Percentiles rank a stretch among this genome's conserved stretches.
Evolutionary conservation across 2,888 invertebrate genomes (phyloP).

Genomic region (Amiota mariae): DNA sequence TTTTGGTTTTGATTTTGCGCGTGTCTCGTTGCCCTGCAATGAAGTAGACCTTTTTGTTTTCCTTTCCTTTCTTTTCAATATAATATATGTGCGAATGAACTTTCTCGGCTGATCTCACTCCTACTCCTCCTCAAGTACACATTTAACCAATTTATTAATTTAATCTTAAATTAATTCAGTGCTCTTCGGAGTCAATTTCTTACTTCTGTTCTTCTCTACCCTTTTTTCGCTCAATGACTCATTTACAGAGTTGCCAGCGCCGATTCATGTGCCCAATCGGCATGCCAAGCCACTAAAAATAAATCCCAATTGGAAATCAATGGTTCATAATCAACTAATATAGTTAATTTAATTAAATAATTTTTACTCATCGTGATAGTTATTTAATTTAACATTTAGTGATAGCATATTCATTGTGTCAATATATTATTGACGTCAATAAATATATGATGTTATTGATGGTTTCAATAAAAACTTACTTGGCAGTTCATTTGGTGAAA

Average conservation of each 20-base stretch:
- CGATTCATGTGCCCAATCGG: background rate
- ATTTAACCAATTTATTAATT: background rate
- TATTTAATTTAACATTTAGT: too few species aligned
- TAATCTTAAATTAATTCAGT: background rate
- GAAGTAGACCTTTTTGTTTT: background rate
- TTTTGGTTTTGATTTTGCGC: slow-evolving; percentile 7
- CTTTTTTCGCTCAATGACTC: slow-evolving; percentile 6
- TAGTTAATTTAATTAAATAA: too few species aligned
- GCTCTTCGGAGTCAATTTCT: slow-evolving; percentile 1
- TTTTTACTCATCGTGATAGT: too few species aligned
- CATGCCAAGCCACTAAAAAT: background rate
- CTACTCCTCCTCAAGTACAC: background rate
- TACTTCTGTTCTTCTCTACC: slow-evolving; percentile 16
- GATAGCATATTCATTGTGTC: too few species aligned
- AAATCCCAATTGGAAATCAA: too few species aligned
- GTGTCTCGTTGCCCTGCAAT: background rate
- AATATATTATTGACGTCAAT: too few species aligned
- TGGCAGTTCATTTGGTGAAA: too few species aligned
- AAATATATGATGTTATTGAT: too few species aligned
- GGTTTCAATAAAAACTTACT: too few species aligned
- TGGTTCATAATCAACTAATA: too few species aligned
- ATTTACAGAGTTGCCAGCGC: background rate
- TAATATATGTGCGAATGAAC: background rate
- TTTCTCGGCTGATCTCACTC: too few species aligned
- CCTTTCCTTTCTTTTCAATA: too few species aligned